phyloP scores from a whole-genome alignment of 2,888 invertebrate species.

The Phengaris alcon region DNA sequence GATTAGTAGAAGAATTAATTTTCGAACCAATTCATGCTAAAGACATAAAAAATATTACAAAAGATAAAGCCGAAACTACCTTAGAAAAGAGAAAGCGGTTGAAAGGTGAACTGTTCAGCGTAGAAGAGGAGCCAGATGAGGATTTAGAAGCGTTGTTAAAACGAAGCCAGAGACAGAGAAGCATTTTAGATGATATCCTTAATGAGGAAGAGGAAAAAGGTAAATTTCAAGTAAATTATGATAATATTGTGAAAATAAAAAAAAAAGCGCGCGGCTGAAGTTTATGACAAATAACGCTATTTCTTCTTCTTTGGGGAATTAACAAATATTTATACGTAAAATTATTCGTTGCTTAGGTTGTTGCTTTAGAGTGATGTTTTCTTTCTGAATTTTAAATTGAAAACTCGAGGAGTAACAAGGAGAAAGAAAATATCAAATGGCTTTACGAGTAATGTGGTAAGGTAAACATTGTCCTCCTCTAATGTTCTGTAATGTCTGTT shows the following conservation, averaged over 20 bases:
- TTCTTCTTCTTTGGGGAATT: slow-evolving; percentile 55
- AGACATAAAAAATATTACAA: slow-evolving; percentile 62
- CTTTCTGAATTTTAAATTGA: slow-evolving; percentile 43
- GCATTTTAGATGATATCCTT: slow-evolving; percentile 84
- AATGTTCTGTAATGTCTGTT: slow-evolving; percentile 76
- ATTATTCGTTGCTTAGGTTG: slow-evolving; percentile 47
- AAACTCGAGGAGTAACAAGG: neutral
- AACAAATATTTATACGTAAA: slow-evolving; percentile 40
- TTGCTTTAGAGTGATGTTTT: slow-evolving; percentile 47
- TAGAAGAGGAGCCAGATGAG: slow-evolving; percentile 78
- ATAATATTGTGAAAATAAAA: slow-evolving; percentile 51
- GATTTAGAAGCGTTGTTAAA: slow-evolving; percentile 82
- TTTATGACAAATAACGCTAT: slow-evolving; percentile 64
- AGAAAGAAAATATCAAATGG: slow-evolving; percentile 36
- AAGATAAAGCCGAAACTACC: slow-evolving; percentile 62
- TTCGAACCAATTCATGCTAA: slow-evolving; percentile 52
- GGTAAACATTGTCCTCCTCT: slow-evolving; percentile 47
- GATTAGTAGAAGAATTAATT: slow-evolving; percentile 69
- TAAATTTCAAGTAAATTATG: slow-evolving; percentile 63
- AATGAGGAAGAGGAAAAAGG: slow-evolving; percentile 81
- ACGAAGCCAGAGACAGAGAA: slow-evolving; percentile 84
- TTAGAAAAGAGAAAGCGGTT: slow-evolving; percentile 61
- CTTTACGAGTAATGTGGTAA: slow-evolving; percentile 33
- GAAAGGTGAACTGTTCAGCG: slow-evolving; percentile 53
- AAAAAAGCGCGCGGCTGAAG: slow-evolving; percentile 57